phyloP scores from a whole-genome alignment of 2,888 invertebrate genomes.

The Selenia dentaria region DNA sequence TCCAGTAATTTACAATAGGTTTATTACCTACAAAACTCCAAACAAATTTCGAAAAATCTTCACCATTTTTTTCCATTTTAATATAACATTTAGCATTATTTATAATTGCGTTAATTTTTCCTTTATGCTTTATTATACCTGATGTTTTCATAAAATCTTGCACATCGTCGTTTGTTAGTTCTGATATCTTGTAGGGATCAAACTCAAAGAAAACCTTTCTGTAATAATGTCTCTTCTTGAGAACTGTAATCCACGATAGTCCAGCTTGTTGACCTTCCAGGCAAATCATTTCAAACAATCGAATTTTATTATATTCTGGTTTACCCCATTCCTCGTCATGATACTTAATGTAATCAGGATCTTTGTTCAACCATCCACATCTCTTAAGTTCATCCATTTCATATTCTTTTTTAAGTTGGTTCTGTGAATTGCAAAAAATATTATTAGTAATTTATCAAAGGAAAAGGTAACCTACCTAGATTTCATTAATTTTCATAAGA shows the following conservation, averaged over 20 bases:
- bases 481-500: too few relatives aligned
- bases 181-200: constrained; percentile 54
- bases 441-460: too few relatives aligned
- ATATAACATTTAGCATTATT: constrained; percentile 65
- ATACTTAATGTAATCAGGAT: constrained; percentile 64
- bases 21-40: constrained; percentile 66
- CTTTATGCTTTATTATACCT: constrained; percentile 61
- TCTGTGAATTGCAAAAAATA: too few relatives aligned
- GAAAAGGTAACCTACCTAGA: too few relatives aligned
- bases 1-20: constrained; percentile 61
- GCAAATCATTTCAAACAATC: constrained; percentile 72
- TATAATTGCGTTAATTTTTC: constrained; percentile 66
- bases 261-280: constrained; percentile 78
- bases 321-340: constrained; percentile 76
- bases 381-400: constrained; percentile 28
- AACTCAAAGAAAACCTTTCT: constrained; percentile 57
- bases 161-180: constrained; percentile 48
- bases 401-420: too few relatives aligned
- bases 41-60: constrained; percentile 62
- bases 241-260: constrained; percentile 70
- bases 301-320: constrained; percentile 52
- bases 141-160: constrained; percentile 41
- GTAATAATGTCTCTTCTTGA: constrained; percentile 69
- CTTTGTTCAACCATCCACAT: constrained; percentile 65
- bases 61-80: constrained; percentile 56